Evolutionary conservation across 1,140 invertebrate species (phyloP), one percentile per base, ranked within the genome.

Genomic region (Eueides isabella): DNA sequence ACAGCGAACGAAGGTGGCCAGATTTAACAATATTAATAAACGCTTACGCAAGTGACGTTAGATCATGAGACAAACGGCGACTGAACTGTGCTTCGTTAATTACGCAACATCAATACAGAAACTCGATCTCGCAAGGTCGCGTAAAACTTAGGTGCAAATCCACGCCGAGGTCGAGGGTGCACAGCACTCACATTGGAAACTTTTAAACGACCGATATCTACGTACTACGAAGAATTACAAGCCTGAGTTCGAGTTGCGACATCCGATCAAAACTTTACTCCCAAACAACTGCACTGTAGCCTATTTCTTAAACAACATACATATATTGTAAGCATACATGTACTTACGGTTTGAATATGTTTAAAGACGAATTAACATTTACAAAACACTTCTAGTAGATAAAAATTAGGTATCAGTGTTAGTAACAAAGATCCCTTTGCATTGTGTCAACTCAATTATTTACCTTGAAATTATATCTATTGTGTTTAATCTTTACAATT

Each of bases 41-140:
- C 61, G 61, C 61, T 63, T 63, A 63, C 29, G 61, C 61, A 63
- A 63, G 5, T 14, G 14, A 33, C 28, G 41, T 72, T 72, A 72
- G 71, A 72, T 72, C 62, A 72, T 66, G 31, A 72, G 63, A 66
- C 48, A 72, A 71, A 71, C 38, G 63, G 41, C 71, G 41, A 48
- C 61, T 63, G 30, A 65, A 65, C 38, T 38, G 61, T 68, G 72
- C 67, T 64, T 55, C 29, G 71, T 29, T 76, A 76, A 77, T 77
- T 77, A 65, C 75, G 71, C 75, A 77, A 77, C 65, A 66, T 75
- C 69, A 67, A 68, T 67, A 76, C 75, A 77, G 75, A 77, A 76
- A 77, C 75, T 77, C 75, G 75, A 77, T 77, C 67, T 68, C 23
- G 55, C 75, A 73, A 77, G 75, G 75, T 72, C 75, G 71, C 55